Evolutionary conservation across 2,888 invertebrate species (phyloP).

Genomic region (Idaea biselata): DNA sequence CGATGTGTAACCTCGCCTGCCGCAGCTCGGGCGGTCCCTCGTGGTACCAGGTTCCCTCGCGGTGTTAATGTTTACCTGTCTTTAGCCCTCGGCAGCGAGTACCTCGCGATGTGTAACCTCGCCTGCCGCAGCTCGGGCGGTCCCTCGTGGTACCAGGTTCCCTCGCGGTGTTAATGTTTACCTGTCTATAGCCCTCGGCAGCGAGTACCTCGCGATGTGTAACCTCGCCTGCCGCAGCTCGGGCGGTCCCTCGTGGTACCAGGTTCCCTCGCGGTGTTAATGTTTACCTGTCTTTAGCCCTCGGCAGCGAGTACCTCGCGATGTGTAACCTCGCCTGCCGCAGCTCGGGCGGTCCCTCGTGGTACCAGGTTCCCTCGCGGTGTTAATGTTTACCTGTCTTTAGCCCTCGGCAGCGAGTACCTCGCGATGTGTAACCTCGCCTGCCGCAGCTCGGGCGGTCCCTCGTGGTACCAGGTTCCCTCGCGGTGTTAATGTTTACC

Average conservation of each 20-base stretch:
- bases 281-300: slow-evolving; percentile 84
- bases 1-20: slow-evolving; percentile 92
- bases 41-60: slow-evolving; percentile 99
- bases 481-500: slow-evolving; percentile 87
- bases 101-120: slow-evolving; percentile 91
- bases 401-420: slow-evolving; percentile 83
- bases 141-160: no score
- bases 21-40: slow-evolving; percentile 94
- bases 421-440: slow-evolving; percentile 93
- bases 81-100: slow-evolving; percentile 82
- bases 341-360: slow-evolving; percentile 94
- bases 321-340: slow-evolving; percentile 92
- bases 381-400: slow-evolving; percentile 52
- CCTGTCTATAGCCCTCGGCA: slow-evolving; percentile 76
- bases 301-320: slow-evolving; percentile 86
- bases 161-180: no score
- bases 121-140: slow-evolving; percentile 90
- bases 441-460: slow-evolving; percentile 89
- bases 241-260: slow-evolving; percentile 99
- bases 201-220: slow-evolving; percentile 90
- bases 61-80: slow-evolving; percentile 85
- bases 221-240: slow-evolving; percentile 89
- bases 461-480: slow-evolving; percentile 99
- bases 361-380: slow-evolving; percentile 88
- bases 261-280: slow-evolving; percentile 94